These are phyloP conservation scores for Notiomystis cincta DNA, from an alignment of 2,113 vertebrate genomes.

Conservation along the genomic window DNA sequence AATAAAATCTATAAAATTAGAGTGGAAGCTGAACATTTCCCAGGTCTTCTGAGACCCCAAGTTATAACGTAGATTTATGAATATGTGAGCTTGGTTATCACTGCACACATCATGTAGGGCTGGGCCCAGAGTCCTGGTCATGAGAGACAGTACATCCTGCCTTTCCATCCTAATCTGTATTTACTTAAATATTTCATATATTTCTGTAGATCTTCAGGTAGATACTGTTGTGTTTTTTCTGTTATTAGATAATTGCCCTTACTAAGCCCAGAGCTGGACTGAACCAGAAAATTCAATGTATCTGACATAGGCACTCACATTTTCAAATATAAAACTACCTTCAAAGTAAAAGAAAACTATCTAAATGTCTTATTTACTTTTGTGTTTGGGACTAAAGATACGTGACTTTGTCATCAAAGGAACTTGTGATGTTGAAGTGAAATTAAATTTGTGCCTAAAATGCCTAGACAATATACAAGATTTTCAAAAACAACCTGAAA, in stretches of 20 bases:
- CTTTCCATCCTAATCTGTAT: background rate
- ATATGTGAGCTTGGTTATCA: background rate
- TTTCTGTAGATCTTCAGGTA: background rate
- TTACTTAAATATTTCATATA: background rate
- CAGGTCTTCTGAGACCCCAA: background rate
- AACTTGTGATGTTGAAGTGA: conserved; percentile 56
- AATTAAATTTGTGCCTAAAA: conserved; percentile 71
- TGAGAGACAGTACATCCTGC: background rate
- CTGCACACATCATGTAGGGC: background rate
- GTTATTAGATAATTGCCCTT: background rate
- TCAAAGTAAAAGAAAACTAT: conserved; percentile 64
- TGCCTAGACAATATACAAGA: conserved; percentile 59
- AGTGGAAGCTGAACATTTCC: background rate
- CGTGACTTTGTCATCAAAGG: conserved; percentile 66
- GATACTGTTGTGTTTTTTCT: background rate
- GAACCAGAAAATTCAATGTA: background rate
- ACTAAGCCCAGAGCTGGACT: background rate
- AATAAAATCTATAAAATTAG: background rate
- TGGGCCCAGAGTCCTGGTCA: background rate
- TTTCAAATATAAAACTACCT: conserved; percentile 48
- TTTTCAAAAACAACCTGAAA: conserved; percentile 59
- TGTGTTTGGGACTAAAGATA: conserved; percentile 62
- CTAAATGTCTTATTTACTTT: conserved; percentile 69
- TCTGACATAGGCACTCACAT: background rate
- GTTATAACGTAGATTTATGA: background rate